Percentiles rank a stretch among this genome's conserved stretches.
Evolutionary conservation across 2,113 vertebrate species (phyloP).

Genomic region (Plestiodon gilberti): DNA sequence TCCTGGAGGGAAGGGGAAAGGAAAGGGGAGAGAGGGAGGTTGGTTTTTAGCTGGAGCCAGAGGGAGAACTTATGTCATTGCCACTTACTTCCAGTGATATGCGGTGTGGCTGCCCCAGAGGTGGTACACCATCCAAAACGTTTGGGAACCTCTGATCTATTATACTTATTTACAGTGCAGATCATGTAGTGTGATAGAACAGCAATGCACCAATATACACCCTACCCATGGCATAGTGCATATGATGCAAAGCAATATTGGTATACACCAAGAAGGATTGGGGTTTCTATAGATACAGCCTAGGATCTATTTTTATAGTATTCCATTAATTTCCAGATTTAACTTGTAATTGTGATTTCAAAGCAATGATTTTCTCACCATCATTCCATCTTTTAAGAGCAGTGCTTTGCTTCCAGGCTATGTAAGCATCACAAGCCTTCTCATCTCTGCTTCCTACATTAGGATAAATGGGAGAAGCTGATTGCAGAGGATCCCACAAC

Average conservation of each 20-base stretch:
- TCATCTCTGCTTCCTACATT: background rate
- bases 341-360: background rate
- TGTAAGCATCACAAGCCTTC: background rate
- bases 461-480: slow-evolving; percentile 83
- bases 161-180: background rate
- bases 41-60: too few species aligned
- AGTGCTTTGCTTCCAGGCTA: background rate
- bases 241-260: background rate
- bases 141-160: too few species aligned
- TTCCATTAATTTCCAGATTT: background rate
- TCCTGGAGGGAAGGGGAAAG: too few species aligned
- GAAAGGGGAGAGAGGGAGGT: too few species aligned
- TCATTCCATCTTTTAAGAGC: background rate
- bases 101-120: too few species aligned
- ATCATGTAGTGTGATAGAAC: background rate
- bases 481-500: slow-evolving; percentile 38
- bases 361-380: background rate
- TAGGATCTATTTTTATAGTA: background rate
- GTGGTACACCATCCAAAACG: too few species aligned
- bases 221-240: background rate
- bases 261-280: background rate
- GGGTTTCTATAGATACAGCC: background rate
- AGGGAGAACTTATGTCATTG: too few species aligned
- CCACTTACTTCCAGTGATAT: too few species aligned
- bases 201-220: background rate